Percentiles rank a stretch among this genome's conserved stretches.
Conservation (phyloP, 2,113 vertebrate species). For the Leuciscus idus region DNA sequence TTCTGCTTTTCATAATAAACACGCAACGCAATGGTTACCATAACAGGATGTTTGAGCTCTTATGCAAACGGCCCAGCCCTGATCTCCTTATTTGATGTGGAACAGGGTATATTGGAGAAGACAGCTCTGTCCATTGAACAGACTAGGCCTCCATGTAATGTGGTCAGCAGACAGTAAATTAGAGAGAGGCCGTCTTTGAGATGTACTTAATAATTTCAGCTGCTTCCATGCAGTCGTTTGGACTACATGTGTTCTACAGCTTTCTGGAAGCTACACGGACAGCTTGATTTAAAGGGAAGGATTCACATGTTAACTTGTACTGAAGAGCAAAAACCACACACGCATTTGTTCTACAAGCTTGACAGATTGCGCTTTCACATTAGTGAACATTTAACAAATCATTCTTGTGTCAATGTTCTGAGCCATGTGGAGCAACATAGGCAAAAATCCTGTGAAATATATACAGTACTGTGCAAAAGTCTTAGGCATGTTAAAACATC, state of each 20-base stretch:
- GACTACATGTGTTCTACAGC: slow-evolving; percentile 50
- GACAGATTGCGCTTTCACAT: background rate
- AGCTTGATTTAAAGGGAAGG: slow-evolving; percentile 31
- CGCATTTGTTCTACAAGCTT: background rate
- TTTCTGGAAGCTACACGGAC: slow-evolving; percentile 12
- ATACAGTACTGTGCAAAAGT: no score
- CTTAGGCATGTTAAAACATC: no score
- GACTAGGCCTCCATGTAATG: slow-evolving; percentile 14
- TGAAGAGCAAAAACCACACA: slow-evolving; percentile 1
- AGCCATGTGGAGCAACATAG: background rate
- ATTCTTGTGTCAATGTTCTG: background rate
- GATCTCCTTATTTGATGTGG: slow-evolving; percentile 25
- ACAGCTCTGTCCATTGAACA: slow-evolving; percentile 2
- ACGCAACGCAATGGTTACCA: slow-evolving; percentile 19
- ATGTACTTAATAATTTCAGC: slow-evolving; percentile 40
- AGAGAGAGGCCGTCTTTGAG: slow-evolving; percentile 49
- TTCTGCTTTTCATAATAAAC: slow-evolving; percentile 34
- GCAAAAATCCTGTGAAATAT: background rate
- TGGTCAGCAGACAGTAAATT: slow-evolving; percentile 56
- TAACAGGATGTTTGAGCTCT: slow-evolving; percentile 46
- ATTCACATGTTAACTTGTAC: background rate
- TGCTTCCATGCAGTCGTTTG: slow-evolving; percentile 56
- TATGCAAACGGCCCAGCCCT: slow-evolving; percentile 25
- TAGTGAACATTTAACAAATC: slow-evolving; percentile 21
- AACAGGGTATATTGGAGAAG: slow-evolving; percentile 19